Percentiles rank a stretch among this genome's conserved stretches.
Conservation (phyloP, 2,888 invertebrate species). For the Panzeria rudis region DNA sequence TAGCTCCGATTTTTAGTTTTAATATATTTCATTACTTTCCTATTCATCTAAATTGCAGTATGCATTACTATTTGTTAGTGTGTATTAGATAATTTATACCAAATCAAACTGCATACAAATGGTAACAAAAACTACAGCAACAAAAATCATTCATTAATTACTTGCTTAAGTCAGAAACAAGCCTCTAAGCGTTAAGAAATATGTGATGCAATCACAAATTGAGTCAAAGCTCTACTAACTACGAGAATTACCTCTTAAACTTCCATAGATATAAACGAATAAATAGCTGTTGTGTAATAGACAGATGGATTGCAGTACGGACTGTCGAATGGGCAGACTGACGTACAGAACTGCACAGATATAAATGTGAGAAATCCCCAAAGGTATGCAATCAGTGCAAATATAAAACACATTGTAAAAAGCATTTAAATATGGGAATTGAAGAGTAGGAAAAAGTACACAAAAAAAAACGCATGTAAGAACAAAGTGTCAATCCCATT, state of each 20-base stretch:
- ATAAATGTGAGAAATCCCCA: constrained; percentile 71
- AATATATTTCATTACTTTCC: background rate
- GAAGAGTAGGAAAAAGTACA: constrained; percentile 18
- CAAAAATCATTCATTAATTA: constrained; percentile 70
- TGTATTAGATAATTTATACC: constrained; percentile 49
- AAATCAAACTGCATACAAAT: constrained; percentile 39
- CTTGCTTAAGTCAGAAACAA: constrained; percentile 62
- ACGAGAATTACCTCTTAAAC: constrained; percentile 33
- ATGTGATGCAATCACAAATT: constrained; percentile 69
- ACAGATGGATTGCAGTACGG: constrained; percentile 37
- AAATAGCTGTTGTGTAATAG: constrained; percentile 38
- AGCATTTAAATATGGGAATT: constrained; percentile 60
- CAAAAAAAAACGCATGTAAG: constrained; percentile 60
- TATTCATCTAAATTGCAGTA: constrained; percentile 32
- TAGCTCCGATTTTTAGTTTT: too few relatives aligned
- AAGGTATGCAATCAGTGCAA: constrained; percentile 71
- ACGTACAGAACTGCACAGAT: constrained; percentile 49
- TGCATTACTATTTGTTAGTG: background rate
- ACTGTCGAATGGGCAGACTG: constrained; percentile 17
- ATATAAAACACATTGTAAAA: constrained; percentile 39
- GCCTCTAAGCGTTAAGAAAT: constrained; percentile 70
- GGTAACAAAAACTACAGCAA: constrained; percentile 21
- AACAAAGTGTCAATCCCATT: constrained; percentile 73
- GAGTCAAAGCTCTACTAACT: constrained; percentile 61
- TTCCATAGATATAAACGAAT: constrained; percentile 26